These are phyloP conservation scores for Orthonychiurus folsomi DNA, from an alignment of 2,888 invertebrate genomes.

Conservation along the genomic window DNA sequence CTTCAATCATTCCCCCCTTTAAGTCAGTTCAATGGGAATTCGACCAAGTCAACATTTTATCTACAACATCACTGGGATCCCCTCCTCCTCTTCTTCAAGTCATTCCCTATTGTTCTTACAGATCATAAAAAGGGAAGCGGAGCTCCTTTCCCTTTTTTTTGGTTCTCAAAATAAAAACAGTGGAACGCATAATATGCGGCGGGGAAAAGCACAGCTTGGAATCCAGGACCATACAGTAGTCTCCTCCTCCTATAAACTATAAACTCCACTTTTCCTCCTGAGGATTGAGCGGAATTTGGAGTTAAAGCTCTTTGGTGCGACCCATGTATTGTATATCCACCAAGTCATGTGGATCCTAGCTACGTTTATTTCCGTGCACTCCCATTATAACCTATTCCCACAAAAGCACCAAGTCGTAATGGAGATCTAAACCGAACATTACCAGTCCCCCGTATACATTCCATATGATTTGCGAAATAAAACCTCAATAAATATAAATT, in stretches of 20 bases:
- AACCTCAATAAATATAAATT: not conserved
- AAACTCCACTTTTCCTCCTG: not conserved
- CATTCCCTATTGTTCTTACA: conserved; percentile 1
- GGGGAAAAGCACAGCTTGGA: not conserved
- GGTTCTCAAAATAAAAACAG: not conserved
- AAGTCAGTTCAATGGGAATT: not conserved
- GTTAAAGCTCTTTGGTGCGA: not conserved
- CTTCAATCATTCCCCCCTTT: not conserved
- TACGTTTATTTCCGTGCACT: too few relatives aligned
- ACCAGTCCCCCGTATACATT: not conserved
- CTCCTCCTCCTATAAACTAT: not conserved
- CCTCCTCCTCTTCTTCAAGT: too few relatives aligned
- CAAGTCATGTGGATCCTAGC: too few relatives aligned
- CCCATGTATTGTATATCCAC: not conserved
- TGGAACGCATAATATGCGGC: not conserved
- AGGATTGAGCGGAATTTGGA: not conserved
- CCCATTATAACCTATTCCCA: too few relatives aligned
- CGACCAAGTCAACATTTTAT: not conserved
- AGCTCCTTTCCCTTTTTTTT: not conserved
- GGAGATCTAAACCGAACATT: not conserved
- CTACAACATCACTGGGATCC: not conserved
- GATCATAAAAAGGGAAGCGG: not conserved
- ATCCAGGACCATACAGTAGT: not conserved
- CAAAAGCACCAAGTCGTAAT: too few relatives aligned
- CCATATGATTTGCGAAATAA: not conserved